Base-by-base conservation (phyloP, 2,113 vertebrate species). In the Erythrocercus mccallii region DNA sequence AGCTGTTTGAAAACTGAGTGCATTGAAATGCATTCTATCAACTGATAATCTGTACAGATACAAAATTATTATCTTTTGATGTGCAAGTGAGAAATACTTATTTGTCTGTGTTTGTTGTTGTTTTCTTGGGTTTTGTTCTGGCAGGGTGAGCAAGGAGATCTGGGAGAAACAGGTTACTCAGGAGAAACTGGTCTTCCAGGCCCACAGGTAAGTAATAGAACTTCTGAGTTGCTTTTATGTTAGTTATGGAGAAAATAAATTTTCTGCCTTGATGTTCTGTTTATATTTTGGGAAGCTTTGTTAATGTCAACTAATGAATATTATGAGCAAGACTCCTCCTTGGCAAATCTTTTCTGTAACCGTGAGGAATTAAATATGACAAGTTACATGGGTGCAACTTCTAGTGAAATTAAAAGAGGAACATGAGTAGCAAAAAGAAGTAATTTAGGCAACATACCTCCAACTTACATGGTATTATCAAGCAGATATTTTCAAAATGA, bases 151-250 rank as follows among this genome's bases (percentile, higher is more conserved):
- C 60, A 5, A 74, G 97, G 97, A 94, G 72, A 94, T 69, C 16
- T 73, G 5, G 96, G 98, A 11, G 92, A 94, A 69, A 57, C 4
- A 22, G 97, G 97, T 37, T 86, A 77, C 78, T 74, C 38, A 60
- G 98, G 97, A 92, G 69, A 95, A n/a, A 40, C 24, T 47, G 97
- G 97, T 58, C 35, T 78, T 68, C 96, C 87, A 82, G 97, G 97
- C 25, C 62, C 92, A 77, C 96, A 97, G 97, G 96, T 98, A 95
- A 74, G 11, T 76, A 27, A 79, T 37, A 76, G 25, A 91, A 57
- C 22, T 40, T 28, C 27, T 33, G 86, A 73, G 27, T 70, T 90
- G 56, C 27, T 78, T 83, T 33, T 91, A 18, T 53, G 11, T 44
- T 90, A 44, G 30, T 44, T 71, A 4, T 60, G 22, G 27, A 56